Conservation (phyloP, 2,888 invertebrate genomes). For the Drosophila engyochracea region DNA sequence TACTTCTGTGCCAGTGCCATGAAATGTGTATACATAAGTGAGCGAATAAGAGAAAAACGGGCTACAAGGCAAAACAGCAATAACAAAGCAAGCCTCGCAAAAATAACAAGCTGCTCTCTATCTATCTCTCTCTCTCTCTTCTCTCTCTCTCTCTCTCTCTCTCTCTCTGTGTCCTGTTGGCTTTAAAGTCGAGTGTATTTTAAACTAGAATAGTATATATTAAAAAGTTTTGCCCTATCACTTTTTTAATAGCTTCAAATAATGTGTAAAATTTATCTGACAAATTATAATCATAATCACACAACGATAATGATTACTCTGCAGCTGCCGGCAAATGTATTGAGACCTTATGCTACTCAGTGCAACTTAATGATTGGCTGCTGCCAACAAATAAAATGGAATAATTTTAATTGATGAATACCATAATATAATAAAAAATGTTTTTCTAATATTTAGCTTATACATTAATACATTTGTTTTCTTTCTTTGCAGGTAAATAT, state of each 20-base stretch:
- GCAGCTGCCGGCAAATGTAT: not conserved
- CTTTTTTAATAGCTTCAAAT: not conserved
- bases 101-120: not conserved
- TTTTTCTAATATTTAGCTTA: not conserved
- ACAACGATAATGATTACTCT: not conserved
- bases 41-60: not conserved
- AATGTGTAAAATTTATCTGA: not conserved
- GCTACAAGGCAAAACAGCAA: not conserved
- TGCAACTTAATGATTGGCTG: not conserved
- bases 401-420: not conserved
- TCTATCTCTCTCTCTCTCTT: not conserved
- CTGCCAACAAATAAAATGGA: not conserved
- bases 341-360: not conserved
- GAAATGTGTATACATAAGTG: constrained; percentile 8
- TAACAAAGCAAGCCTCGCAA: not conserved
- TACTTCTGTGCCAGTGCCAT: constrained; percentile 23
- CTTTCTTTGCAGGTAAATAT: constrained; percentile 36
- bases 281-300: not conserved
- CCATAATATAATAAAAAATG: not conserved
- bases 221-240: not conserved
- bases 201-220: not conserved
- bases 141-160: not conserved
- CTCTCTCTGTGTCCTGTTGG: not conserved
- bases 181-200: not conserved
- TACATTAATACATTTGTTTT: not conserved